Evolutionary conservation across 2,888 invertebrate species (phyloP).

Genomic region (Tiliacea citrago): DNA sequence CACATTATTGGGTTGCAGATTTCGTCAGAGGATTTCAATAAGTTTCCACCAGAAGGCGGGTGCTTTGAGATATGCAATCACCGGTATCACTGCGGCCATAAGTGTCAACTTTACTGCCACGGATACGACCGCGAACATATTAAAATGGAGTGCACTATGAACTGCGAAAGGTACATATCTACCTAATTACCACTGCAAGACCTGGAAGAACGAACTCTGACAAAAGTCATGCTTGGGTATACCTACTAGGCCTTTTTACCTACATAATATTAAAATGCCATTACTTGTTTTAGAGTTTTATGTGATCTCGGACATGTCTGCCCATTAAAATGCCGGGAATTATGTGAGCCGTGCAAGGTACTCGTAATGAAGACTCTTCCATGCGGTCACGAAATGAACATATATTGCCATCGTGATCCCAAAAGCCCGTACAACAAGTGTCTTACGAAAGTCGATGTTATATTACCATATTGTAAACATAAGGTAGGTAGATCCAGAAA

Average conservation of each 20-base stretch:
- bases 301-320: constrained; percentile 89
- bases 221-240: not conserved
- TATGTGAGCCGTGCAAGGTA: constrained; percentile 85
- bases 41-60: constrained; percentile 91
- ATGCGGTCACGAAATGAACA: constrained; percentile 86
- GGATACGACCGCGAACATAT: constrained; percentile 89
- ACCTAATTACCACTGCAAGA: not conserved
- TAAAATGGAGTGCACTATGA: constrained; percentile 83
- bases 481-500: constrained; percentile 67
- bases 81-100: constrained; percentile 91
- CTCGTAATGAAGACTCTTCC: constrained; percentile 81
- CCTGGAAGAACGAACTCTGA: not conserved
- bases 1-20: constrained; percentile 32
- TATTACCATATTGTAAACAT: constrained; percentile 80
- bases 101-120: constrained; percentile 92
- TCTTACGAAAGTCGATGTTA: constrained; percentile 70
- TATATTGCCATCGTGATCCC: constrained; percentile 86
- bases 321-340: constrained; percentile 84
- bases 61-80: constrained; percentile 90
- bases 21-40: constrained; percentile 80
- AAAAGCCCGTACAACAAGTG: constrained; percentile 77
- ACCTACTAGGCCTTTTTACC: not conserved
- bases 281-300: constrained; percentile 77
- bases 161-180: constrained; percentile 85
- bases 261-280: not conserved